Percentiles rank a stretch among this genome's conserved stretches.
phyloP scores from a whole-genome alignment of 2,113 vertebrate genomes.

The Urocitellus parryii region DNA sequence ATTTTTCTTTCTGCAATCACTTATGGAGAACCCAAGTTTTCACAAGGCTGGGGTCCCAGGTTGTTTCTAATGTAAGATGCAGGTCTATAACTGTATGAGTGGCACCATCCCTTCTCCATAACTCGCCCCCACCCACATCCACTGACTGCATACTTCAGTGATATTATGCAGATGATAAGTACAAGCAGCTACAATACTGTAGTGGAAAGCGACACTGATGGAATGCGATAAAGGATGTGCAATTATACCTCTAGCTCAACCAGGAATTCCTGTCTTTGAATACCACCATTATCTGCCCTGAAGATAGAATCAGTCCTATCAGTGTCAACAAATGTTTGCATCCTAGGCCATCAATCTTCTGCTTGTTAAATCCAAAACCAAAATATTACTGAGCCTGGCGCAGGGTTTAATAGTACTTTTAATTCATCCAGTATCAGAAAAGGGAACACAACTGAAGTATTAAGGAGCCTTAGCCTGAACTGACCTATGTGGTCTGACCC shows the following conservation, averaged over 20 bases:
- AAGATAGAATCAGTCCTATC: neutral
- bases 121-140: neutral
- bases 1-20: neutral
- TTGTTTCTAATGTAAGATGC: neutral
- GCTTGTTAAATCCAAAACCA: neutral
- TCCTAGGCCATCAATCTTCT: neutral
- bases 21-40: neutral
- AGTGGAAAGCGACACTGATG: neutral
- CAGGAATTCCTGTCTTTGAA: neutral
- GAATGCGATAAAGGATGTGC: neutral
- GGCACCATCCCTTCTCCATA: neutral
- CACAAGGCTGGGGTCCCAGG: neutral
- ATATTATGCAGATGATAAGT: neutral
- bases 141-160: neutral
- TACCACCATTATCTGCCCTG: neutral
- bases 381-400: neutral
- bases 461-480: neutral
- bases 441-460: neutral
- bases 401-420: neutral
- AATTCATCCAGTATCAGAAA: neutral
- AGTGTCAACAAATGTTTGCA: neutral
- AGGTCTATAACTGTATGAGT: neutral
- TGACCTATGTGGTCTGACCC: neutral
- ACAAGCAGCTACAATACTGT: neutral
- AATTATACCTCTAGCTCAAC: neutral